Base-by-base conservation (phyloP, 1,140 invertebrate genomes). In the Cydia pomonella region DNA sequence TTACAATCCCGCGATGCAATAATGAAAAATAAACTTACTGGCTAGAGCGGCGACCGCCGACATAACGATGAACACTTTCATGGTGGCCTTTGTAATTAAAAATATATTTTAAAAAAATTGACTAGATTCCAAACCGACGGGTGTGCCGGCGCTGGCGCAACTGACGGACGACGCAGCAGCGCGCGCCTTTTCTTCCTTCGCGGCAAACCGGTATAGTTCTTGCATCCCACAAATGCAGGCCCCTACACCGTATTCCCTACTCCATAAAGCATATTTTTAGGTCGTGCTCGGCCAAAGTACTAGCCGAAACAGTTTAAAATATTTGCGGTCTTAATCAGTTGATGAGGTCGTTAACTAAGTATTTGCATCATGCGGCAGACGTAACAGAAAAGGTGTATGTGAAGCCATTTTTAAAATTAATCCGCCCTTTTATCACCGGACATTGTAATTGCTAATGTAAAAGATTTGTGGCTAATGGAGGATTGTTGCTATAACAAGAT, bases 51-150 rank as follows among this genome's bases (percentile, higher is more conserved):
- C 84, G 75, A 83, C 86, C 73, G 90, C 88, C 75, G 91, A 83
- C 81, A 92, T 81, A 75, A 91, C 90, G 87, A 92, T 87, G 88
- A 92, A 92, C 89, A 92, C 89, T 92, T 91, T 92, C 91, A 92
- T 92, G 84, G 76, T 91, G 88, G 87, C 84, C 82, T 90, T 91
- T 87, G 74, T 79, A 86, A 79, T 86, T 81, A 81, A 80, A 78
- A 84, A 84, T 84, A 81, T 81, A 81, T 76, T 84, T 77, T 82
- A 75, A 79, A 83, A 84, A 87, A 87, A 89, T 87, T 92, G 91
- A 92, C 91, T 92, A 92, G 91, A 92, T 92, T 80, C 79, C 79
- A 82, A 88, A 87, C 88, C 89, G 87, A 89, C 85, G 86, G 84
- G 83, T 84, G 62, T 82, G 84, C 80, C 88, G 89, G 87, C 87